Evolutionary conservation across 2,888 invertebrate species (phyloP).

Genomic region (Diplazon laetatorius): DNA sequence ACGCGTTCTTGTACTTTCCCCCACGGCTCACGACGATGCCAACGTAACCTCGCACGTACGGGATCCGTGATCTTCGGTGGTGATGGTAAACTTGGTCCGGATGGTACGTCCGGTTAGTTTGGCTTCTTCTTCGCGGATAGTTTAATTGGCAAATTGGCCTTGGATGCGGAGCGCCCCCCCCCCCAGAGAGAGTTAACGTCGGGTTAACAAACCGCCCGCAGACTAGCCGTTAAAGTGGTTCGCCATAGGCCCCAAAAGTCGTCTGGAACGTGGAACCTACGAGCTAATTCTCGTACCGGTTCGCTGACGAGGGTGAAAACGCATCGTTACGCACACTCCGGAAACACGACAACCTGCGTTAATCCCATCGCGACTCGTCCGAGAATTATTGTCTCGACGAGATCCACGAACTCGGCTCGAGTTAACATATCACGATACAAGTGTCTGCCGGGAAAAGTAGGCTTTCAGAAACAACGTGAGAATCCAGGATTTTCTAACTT

Average conservation of each 20-base stretch:
- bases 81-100: conserved; percentile 41
- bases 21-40: conserved; percentile 51
- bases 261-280: conserved; percentile 23
- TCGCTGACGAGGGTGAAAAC: conserved; percentile 57
- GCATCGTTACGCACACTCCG: conserved; percentile 37
- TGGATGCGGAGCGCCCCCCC: conserved; percentile 49
- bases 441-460: too few species aligned
- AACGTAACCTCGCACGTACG: conserved; percentile 16
- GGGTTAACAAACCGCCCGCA: conserved; percentile 33
- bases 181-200: neutral
- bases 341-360: conserved; percentile 47
- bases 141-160: conserved; percentile 79
- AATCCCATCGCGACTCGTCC: conserved; percentile 50
- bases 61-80: conserved; percentile 60
- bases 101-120: conserved; percentile 73
- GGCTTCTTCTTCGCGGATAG: conserved; percentile 76
- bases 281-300: conserved; percentile 50
- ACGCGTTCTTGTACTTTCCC: conserved; percentile 35
- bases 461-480: too few species aligned
- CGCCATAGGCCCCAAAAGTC: neutral
- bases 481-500: too few species aligned
- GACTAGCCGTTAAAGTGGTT: conserved; percentile 18
- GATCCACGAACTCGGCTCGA: too few species aligned
- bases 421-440: too few species aligned
- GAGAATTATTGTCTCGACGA: conserved; percentile 21